Evolutionary conservation across 2,113 vertebrate species (phyloP).

Genomic region (Sceloporus tristichus): DNA sequence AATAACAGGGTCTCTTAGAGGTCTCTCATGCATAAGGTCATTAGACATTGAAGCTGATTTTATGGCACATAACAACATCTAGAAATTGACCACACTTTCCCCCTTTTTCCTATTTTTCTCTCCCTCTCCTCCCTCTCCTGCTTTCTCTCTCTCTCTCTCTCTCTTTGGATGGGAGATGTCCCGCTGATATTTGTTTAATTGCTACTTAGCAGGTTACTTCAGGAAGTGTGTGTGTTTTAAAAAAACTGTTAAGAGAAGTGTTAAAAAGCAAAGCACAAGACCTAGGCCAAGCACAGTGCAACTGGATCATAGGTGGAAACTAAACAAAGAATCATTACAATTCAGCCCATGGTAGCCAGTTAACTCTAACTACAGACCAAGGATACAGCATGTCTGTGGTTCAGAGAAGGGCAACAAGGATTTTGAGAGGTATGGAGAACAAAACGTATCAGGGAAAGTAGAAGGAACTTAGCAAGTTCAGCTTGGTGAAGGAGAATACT

Average conservation of each 20-base stretch:
- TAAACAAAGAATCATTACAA: background rate
- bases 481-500: too few relatives aligned
- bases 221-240: background rate
- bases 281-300: background rate
- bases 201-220: background rate
- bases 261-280: background rate
- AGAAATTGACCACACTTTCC: too few relatives aligned
- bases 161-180: background rate
- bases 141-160: background rate
- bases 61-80: too few relatives aligned
- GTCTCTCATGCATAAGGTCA: too few relatives aligned
- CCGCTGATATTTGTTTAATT: background rate
- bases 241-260: background rate
- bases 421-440: background rate
- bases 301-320: constrained; percentile 6
- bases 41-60: too few relatives aligned
- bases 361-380: background rate
- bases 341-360: background rate
- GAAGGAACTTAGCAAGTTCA: too few relatives aligned
- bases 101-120: too few relatives aligned
- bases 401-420: too few relatives aligned
- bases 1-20: too few relatives aligned
- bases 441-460: too few relatives aligned
- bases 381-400: too few relatives aligned
- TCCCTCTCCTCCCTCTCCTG: too few relatives aligned